Conservation (phyloP, 2,797 vertebrate species). For the Anguilla megastoma region DNA sequence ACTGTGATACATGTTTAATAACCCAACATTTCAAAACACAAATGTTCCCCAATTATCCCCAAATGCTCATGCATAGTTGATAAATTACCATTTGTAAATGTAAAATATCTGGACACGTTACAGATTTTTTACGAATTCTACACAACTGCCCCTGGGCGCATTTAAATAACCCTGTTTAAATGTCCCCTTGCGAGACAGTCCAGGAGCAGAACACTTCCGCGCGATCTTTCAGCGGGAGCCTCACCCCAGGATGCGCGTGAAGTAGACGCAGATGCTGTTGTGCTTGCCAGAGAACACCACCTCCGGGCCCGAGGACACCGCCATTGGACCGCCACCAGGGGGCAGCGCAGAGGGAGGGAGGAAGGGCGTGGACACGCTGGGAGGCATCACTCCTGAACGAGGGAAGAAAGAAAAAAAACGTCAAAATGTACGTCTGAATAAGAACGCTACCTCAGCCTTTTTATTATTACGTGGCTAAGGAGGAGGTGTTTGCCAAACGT, state of each 20-base stretch:
- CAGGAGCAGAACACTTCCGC: neutral
- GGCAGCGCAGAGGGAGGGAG: conserved; percentile 58
- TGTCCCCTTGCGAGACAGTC: neutral
- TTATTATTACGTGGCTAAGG: neutral
- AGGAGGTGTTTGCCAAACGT: no score
- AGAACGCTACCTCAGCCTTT: neutral
- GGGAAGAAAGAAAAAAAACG: neutral
- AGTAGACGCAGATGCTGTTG: conserved; percentile 93
- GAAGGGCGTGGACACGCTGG: conserved; percentile 75
- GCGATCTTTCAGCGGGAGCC: conserved; percentile 40
- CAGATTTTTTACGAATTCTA: neutral
- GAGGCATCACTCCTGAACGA: conserved; percentile 71
- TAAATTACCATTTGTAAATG: neutral
- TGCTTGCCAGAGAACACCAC: conserved; percentile 95
- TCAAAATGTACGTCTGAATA: neutral
- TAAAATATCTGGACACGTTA: neutral
- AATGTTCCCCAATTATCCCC: neutral
- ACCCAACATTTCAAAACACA: neutral
- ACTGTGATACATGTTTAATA: neutral
- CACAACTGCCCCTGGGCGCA: neutral
- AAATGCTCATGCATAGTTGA: neutral
- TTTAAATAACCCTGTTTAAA: neutral
- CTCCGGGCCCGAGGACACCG: conserved; percentile 84
- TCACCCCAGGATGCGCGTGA: conserved; percentile 92
- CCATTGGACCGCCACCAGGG: conserved; percentile 62